These are phyloP conservation scores for Acropora tenuis DNA, from an alignment of 64 coral and sea anemone genomes.

Conservation along the genomic window DNA sequence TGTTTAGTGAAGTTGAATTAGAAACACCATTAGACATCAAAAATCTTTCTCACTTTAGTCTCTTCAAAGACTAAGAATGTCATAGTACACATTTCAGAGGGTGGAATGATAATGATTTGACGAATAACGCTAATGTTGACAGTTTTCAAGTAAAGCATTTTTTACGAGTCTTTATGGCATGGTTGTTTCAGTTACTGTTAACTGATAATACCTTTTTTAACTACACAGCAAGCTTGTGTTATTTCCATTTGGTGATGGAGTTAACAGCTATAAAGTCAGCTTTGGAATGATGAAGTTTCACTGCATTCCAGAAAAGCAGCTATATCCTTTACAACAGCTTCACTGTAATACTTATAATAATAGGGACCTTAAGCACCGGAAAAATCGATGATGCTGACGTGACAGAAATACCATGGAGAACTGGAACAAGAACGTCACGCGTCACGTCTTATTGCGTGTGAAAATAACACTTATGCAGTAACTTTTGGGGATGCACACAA, in stretches of 20 bases:
- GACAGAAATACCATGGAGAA: too few species aligned
- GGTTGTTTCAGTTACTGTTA: neutral
- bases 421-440: neutral
- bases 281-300: neutral
- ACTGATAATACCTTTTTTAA: neutral
- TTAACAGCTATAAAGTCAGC: neutral
- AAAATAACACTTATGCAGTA: too few species aligned
- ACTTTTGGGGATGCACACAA: too few species aligned
- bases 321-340: neutral
- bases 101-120: neutral
- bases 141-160: neutral
- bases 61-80: neutral
- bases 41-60: constrained; percentile 1
- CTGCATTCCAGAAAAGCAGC: neutral
- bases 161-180: neutral
- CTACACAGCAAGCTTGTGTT: neutral
- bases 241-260: neutral
- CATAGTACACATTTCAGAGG: neutral
- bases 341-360: too few species aligned
- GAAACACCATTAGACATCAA: neutral
- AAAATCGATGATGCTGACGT: too few species aligned
- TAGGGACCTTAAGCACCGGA: too few species aligned
- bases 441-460: too few species aligned
- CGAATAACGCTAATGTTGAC: neutral
- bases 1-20: constrained; percentile 22